A percentile compares a stretch with the other conserved stretches of the same genome.
Evolutionary conservation across 2,113 vertebrate genomes (phyloP).

Genomic region (Psephotus haematonotus): DNA sequence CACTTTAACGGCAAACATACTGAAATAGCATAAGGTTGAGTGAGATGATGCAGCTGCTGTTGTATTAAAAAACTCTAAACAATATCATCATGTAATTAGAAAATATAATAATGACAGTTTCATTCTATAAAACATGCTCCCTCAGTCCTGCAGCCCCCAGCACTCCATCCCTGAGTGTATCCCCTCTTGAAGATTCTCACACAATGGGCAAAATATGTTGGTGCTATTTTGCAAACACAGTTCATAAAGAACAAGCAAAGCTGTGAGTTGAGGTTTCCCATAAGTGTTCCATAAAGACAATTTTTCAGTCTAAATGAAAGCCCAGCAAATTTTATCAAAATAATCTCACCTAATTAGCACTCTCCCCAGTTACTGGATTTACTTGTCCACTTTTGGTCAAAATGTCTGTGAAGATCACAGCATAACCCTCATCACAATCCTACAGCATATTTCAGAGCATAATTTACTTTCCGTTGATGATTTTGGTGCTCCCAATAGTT

Average conservation of each 20-base stretch:
- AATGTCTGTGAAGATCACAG: neutral
- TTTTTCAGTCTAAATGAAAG: neutral
- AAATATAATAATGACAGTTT: constrained; percentile 12
- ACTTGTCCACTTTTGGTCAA: neutral
- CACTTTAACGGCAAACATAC: constrained; percentile 19
- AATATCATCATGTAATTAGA: neutral
- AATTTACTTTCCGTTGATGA: neutral
- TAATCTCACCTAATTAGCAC: neutral
- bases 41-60: neutral
- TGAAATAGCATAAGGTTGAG: neutral
- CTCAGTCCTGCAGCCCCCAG: neutral
- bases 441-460: neutral
- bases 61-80: neutral
- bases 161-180: fast-evolving
- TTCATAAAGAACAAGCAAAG: neutral
- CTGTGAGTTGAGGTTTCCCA: neutral
- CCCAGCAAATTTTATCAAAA: fast-evolving
- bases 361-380: neutral
- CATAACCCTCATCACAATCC: neutral
- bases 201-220: neutral
- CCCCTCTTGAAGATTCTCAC: neutral
- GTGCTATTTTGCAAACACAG: neutral
- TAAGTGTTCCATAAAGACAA: neutral
- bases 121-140: neutral
- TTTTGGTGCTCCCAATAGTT: neutral